A percentile compares a stretch with the other conserved stretches of the same genome.
These are phyloP conservation scores for Actinemys pallida DNA, from an alignment of 2,113 vertebrate species.

Conservation along the genomic window DNA sequence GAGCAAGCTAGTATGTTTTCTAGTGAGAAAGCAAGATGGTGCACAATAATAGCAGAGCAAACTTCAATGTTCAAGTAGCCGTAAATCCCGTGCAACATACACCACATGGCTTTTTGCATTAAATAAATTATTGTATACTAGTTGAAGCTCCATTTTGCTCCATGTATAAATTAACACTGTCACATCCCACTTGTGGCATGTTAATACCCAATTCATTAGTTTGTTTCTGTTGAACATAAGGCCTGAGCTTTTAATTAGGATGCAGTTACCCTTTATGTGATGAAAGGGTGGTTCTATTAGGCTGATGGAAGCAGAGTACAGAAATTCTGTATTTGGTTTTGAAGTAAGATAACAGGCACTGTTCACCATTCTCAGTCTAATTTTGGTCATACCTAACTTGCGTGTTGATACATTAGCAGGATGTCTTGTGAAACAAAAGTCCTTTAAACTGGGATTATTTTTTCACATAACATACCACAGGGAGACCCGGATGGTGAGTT, in stretches of 20 bases:
- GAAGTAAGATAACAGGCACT: slow-evolving; percentile 28
- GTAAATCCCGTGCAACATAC: slow-evolving; percentile 51
- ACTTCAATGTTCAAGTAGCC: slow-evolving; percentile 42
- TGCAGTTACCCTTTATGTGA: slow-evolving; percentile 58
- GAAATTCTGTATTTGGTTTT: slow-evolving; percentile 64
- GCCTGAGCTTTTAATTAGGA: slow-evolving; percentile 68
- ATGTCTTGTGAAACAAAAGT: slow-evolving; percentile 10
- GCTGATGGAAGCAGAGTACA: slow-evolving; percentile 65
- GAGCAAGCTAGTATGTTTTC: slow-evolving; percentile 50
- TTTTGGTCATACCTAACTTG: slow-evolving; percentile 14
- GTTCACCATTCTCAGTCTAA: slow-evolving; percentile 35
- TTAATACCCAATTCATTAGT: slow-evolving; percentile 68
- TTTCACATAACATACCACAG: not conserved
- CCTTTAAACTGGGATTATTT: not conserved
- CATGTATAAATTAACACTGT: slow-evolving; percentile 44
- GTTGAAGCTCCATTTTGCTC: slow-evolving; percentile 48
- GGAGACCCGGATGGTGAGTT: not conserved
- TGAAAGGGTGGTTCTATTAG: slow-evolving; percentile 63
- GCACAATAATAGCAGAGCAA: slow-evolving; percentile 31
- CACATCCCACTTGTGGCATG: slow-evolving; percentile 50
- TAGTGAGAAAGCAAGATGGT: slow-evolving; percentile 24
- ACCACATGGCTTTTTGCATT: slow-evolving; percentile 38
- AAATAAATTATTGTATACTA: slow-evolving; percentile 37
- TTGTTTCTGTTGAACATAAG: slow-evolving; percentile 68
- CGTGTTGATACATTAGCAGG: not conserved